Conservation (phyloP, 2,888 invertebrate genomes). For the Conomelus anceps region DNA sequence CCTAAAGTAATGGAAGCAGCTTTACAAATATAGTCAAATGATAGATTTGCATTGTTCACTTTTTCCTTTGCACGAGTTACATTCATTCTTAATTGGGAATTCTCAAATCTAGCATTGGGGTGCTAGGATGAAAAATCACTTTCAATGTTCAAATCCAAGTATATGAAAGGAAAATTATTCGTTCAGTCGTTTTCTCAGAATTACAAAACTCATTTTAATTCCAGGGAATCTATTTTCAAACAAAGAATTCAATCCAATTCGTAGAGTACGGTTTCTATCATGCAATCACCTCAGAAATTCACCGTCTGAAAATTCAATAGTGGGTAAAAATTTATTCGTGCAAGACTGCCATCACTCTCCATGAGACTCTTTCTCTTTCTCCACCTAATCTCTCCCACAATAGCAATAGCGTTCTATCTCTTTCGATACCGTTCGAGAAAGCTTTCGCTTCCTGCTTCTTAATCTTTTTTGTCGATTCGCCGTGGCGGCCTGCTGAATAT, state of each 20-base stretch:
- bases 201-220: not conserved
- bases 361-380: not conserved
- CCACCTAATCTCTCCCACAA: not conserved
- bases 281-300: not conserved
- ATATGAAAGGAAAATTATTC: not conserved
- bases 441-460: not conserved
- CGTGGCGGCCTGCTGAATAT: not conserved
- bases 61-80: not conserved
- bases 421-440: not conserved
- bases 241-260: not conserved
- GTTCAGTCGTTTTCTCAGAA: not conserved
- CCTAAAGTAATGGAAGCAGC: too few species aligned
- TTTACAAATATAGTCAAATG: too few species aligned
- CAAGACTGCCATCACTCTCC: not conserved
- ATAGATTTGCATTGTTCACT: too few species aligned
- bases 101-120: too few species aligned
- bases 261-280: not conserved
- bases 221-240: not conserved
- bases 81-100: not conserved
- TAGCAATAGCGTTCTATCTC: not conserved
- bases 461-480: not conserved
- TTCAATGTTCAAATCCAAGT: not conserved
- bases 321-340: not conserved
- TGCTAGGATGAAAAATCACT: not conserved
- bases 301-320: not conserved